A percentile compares a stretch with the other conserved stretches of the same genome.
phyloP scores from a whole-genome alignment of 1,140 invertebrate genomes.

The Phymastichus coffea region DNA sequence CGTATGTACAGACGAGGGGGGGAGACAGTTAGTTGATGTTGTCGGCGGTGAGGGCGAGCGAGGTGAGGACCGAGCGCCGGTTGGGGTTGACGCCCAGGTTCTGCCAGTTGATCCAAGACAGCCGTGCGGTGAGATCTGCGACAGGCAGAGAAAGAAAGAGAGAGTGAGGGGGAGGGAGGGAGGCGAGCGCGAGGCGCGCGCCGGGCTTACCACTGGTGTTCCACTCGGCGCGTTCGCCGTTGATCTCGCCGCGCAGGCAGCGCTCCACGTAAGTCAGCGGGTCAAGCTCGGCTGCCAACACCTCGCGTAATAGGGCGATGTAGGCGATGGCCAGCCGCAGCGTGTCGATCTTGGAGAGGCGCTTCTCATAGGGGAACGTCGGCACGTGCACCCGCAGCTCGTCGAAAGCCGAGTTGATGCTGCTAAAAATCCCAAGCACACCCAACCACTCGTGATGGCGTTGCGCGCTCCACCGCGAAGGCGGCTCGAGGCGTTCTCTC shows the following conservation, averaged over 20 bases:
- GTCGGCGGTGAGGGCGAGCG: conserved; percentile 77
- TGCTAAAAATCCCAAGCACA: conserved; percentile 69
- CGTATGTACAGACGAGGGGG: no score
- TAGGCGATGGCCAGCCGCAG: conserved; percentile 94
- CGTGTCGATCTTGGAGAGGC: conserved; percentile 96
- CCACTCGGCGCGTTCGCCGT: conserved; percentile 85
- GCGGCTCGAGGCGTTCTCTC: conserved; percentile 48
- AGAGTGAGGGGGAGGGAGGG: conserved; percentile 3
- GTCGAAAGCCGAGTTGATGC: conserved; percentile 98
- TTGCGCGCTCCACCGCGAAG: neutral
- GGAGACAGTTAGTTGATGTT: conserved; percentile 68
- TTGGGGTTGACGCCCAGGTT: conserved; percentile 92
- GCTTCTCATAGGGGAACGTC: conserved; percentile 97
- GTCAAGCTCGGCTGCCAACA: conserved; percentile 87
- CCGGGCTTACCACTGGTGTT: conserved; percentile 87
- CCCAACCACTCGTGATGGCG: conserved; percentile 15
- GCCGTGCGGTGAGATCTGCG: conserved; percentile 90
- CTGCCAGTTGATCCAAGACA: conserved; percentile 99
- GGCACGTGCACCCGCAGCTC: conserved; percentile 92
- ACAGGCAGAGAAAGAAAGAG: conserved; percentile 26
- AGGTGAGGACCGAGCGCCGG: conserved; percentile 76
- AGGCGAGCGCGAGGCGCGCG: conserved; percentile 32
- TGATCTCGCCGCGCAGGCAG: conserved; percentile 84
- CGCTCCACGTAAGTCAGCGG: conserved; percentile 92
- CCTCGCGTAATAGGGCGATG: conserved; percentile 89